Evolutionary conservation across 2,888 invertebrate genomes (phyloP).

Genomic region (Byasa hedistus): DNA sequence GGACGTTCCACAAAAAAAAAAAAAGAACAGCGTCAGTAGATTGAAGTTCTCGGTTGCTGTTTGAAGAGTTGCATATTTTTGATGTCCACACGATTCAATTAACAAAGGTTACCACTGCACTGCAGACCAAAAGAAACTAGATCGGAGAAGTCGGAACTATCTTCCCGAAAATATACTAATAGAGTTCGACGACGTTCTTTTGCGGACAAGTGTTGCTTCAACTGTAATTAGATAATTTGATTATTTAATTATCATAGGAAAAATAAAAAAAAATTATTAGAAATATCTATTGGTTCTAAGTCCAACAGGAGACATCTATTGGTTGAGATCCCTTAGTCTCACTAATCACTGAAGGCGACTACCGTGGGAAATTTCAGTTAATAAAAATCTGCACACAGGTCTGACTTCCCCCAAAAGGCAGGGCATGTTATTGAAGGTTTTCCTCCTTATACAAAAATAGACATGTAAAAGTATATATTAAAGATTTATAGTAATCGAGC

Average conservation of each 20-base stretch:
- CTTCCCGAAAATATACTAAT: slow-evolving; percentile 88
- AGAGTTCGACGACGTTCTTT: slow-evolving; percentile 85
- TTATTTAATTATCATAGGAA: not conserved
- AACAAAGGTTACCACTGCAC: not conserved
- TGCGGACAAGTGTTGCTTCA: slow-evolving; percentile 85
- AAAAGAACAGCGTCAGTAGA: not conserved
- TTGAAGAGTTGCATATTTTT: not conserved
- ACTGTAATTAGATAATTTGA: slow-evolving; percentile 76
- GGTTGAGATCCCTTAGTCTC: too few relatives aligned
- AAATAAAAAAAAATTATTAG: not conserved
- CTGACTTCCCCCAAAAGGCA: too few relatives aligned
- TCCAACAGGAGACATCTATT: too few relatives aligned
- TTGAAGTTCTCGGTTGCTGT: not conserved
- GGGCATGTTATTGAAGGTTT: too few relatives aligned
- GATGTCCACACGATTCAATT: slow-evolving; percentile 12
- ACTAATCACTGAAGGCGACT: too few relatives aligned
- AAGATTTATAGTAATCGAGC: too few relatives aligned
- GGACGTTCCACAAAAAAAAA: not conserved
- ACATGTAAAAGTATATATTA: too few relatives aligned
- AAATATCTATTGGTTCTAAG: too few relatives aligned
- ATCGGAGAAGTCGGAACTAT: slow-evolving; percentile 67
- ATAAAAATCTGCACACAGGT: too few relatives aligned
- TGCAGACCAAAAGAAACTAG: not conserved
- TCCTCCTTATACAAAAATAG: too few relatives aligned
- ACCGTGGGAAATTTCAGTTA: too few relatives aligned